phyloP scores from a whole-genome alignment of 2,113 vertebrate genomes.

The Corythornis madagascariensis region DNA sequence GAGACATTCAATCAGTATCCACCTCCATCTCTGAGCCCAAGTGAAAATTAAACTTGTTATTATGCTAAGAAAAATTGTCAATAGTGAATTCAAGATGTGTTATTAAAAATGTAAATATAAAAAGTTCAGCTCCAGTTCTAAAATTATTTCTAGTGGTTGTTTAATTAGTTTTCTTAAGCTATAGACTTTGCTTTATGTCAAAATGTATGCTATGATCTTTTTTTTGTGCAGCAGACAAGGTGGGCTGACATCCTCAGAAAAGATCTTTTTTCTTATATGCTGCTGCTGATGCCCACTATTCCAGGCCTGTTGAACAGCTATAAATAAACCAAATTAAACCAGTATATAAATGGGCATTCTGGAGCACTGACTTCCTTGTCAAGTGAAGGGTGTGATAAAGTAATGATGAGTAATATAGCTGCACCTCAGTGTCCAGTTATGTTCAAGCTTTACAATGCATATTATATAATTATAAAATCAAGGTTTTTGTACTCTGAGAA shows the following conservation, averaged over 20 bases:
- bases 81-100: not conserved
- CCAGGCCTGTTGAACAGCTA: not conserved
- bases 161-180: not conserved
- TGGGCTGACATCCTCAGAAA: not conserved
- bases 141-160: not conserved
- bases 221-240: not conserved
- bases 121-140: not conserved
- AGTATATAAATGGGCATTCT: not conserved
- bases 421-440: not conserved
- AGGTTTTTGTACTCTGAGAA: not conserved
- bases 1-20: not conserved
- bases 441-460: not conserved
- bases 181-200: not conserved
- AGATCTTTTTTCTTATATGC: not conserved
- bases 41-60: not conserved
- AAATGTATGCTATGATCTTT: not conserved
- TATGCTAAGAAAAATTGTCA: not conserved
- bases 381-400: not conserved
- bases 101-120: not conserved
- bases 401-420: not conserved
- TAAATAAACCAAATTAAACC: not conserved
- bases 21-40: not conserved
- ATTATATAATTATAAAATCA: not conserved
- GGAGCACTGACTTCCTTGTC: not conserved
- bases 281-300: not conserved